These are phyloP conservation scores for Hypomesus transpacificus DNA, from an alignment of 2,113 vertebrate species.

Conservation along the genomic window DNA sequence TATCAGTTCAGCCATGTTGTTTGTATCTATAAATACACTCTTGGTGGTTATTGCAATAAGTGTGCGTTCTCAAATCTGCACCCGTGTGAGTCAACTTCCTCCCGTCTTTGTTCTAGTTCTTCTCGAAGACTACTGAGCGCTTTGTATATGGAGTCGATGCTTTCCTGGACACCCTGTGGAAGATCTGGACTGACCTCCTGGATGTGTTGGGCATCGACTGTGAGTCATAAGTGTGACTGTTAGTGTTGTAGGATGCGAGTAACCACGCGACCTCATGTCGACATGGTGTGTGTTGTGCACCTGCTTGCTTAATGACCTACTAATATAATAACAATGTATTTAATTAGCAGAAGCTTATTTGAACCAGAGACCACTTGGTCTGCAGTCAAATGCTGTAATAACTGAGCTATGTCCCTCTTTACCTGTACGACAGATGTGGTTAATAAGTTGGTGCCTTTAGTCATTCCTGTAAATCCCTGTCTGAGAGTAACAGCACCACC, in stretches of 20 bases:
- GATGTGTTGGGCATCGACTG: slow-evolving; percentile 94
- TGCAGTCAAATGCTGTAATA: too few species aligned
- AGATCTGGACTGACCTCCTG: slow-evolving; percentile 89
- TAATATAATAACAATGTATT: too few species aligned
- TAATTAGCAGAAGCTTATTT: too few species aligned
- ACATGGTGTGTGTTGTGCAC: too few species aligned
- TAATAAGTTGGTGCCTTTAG: neutral
- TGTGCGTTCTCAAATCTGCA: neutral
- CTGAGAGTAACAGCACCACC: slow-evolving; percentile 61
- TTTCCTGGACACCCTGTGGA: slow-evolving; percentile 89
- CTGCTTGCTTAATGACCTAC: too few species aligned
- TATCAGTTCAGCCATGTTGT: too few species aligned
- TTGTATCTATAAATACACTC: neutral
- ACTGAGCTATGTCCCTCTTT: neutral
- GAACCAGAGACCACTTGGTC: too few species aligned
- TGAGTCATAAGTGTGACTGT: slow-evolving; percentile 59
- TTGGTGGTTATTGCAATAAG: neutral
- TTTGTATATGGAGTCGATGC: slow-evolving; percentile 92
- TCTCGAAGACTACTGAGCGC: slow-evolving; percentile 88
- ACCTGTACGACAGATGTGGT: too few species aligned
- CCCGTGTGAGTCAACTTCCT: neutral
- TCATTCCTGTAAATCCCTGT: neutral
- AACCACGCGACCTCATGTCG: neutral
- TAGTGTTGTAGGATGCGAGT: too few species aligned
- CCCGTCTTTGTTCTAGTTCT: slow-evolving; percentile 73